Conservation (phyloP, 2,113 vertebrate genomes). For the Colaptes auratus region DNA sequence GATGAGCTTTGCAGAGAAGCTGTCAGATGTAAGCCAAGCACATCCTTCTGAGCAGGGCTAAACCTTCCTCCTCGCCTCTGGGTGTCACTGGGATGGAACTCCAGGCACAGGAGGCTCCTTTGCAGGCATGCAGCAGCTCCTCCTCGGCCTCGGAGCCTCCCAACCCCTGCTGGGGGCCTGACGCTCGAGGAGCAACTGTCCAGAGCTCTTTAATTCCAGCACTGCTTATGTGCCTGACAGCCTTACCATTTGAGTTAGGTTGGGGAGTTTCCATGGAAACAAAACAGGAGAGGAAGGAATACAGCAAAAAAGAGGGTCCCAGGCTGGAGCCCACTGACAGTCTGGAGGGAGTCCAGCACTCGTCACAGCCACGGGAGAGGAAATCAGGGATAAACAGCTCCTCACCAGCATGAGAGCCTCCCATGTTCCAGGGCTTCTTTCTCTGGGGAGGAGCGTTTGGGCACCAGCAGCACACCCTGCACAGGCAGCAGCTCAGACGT, state of each 20-base stretch:
- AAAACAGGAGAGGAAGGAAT: slow-evolving; percentile 28
- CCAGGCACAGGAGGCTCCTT: not conserved
- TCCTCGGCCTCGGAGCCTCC: not conserved
- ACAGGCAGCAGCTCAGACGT: not conserved
- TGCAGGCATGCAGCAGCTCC: not conserved
- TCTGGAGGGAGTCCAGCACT: slow-evolving; percentile 23
- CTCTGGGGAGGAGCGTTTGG: not conserved
- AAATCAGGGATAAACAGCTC: not conserved
- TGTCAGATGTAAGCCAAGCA: not conserved
- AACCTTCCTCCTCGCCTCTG: not conserved
- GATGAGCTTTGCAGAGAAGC: not conserved
- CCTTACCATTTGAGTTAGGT: not conserved
- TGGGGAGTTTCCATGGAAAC: slow-evolving; percentile 59
- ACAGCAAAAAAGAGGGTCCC: slow-evolving; percentile 43
- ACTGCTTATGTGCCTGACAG: slow-evolving; percentile 19
- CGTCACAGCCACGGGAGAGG: not conserved
- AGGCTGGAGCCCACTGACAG: slow-evolving; percentile 14
- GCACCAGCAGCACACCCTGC: not conserved
- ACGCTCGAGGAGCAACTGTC: rapidly evolving
- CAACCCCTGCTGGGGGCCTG: not conserved
- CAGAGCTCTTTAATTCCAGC: not conserved
- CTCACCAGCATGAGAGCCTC: not conserved
- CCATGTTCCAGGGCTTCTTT: not conserved
- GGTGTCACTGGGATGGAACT: not conserved
- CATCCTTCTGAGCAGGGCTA: not conserved